Evolutionary conservation across 2,797 vertebrate species (phyloP), one percentile per base, ranked within the genome.

Genomic region (Molossus alvarezi): DNA sequence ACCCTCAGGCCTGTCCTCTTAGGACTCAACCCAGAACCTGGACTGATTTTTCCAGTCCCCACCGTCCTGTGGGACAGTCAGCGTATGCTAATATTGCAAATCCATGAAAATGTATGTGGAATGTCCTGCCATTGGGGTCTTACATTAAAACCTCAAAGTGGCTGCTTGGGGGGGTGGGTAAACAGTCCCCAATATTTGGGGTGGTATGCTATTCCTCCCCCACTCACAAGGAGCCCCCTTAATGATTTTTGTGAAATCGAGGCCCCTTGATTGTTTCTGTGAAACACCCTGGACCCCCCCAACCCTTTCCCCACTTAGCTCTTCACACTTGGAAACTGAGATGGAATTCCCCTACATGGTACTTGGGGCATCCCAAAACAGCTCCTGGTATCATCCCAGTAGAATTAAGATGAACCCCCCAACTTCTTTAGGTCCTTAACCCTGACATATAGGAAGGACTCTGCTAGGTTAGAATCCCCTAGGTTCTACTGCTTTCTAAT

Each of bases 21-120:
- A 98, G 97, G 97, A 97, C 97, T 76, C 90, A 65, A 93, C 27
- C 88, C 95, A 97, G 96, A 97, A 95, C 97, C 96, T 96, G 97
- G 97, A 98, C 97, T 98, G 97, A 97, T 98, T 98, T 53, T 97
- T 98, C 97, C 97, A 98, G 97, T 98, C 97, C 97, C 95, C 93
- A 94, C 96, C 93, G 97, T 98, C 97, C 97, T 71, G 96, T 96
- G 94, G 97, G 97, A 98, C 97, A 96, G 87, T 75, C 97, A 98
- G 96, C 86, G 97, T 97, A 97, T 97, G 97, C 97, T 55, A 87
- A 82, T 97, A 76, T 96, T 96, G 97, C 97, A 98, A 92, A 97
- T 75, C 41, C 6, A 0, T 96, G 87, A 95, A 95, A 94, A 88
- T 77, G 21, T 96, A 76, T 96, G 80, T 96, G 90, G 83, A 95